phyloP scores from a whole-genome alignment of 2,113 vertebrate species.

The Urocolius indicus region DNA sequence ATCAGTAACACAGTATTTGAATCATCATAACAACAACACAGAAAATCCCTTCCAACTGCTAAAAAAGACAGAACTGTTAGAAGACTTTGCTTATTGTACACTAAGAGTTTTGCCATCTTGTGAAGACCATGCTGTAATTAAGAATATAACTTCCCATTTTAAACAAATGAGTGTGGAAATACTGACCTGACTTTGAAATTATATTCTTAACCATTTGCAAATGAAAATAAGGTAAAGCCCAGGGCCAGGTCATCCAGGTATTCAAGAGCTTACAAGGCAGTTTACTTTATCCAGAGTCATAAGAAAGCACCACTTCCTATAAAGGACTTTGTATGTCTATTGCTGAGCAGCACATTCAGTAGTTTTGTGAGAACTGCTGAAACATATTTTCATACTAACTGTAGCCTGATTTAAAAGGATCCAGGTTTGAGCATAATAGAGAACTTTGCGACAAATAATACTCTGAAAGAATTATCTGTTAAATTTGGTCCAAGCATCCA shows the following conservation, averaged over 20 bases:
- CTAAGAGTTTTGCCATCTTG: background rate
- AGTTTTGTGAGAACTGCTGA: constrained; percentile 48
- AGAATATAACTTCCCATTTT: background rate
- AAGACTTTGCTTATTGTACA: background rate
- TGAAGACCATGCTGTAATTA: background rate
- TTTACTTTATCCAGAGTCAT: constrained; percentile 7
- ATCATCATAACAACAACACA: constrained; percentile 16
- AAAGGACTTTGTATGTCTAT: background rate
- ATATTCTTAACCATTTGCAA: background rate
- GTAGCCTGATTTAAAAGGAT: constrained; percentile 51
- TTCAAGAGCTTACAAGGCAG: background rate
- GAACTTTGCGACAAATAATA: constrained; percentile 3
- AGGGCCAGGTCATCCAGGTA: background rate
- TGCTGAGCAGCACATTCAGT: background rate
- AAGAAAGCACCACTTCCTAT: constrained; percentile 33
- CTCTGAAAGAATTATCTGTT: constrained; percentile 18
- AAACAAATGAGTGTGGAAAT: background rate
- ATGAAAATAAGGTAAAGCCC: background rate
- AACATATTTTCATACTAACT: constrained; percentile 27
- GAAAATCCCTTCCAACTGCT: constrained; percentile 35
- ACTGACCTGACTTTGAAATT: constrained; percentile 1
- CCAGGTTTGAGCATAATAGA: background rate
- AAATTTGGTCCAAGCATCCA: constrained; percentile 75
- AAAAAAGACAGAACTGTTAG: constrained; percentile 40
- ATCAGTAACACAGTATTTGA: constrained; percentile 41